phyloP scores from a whole-genome alignment of 2,888 invertebrate species.

The Drosophila dives region DNA sequence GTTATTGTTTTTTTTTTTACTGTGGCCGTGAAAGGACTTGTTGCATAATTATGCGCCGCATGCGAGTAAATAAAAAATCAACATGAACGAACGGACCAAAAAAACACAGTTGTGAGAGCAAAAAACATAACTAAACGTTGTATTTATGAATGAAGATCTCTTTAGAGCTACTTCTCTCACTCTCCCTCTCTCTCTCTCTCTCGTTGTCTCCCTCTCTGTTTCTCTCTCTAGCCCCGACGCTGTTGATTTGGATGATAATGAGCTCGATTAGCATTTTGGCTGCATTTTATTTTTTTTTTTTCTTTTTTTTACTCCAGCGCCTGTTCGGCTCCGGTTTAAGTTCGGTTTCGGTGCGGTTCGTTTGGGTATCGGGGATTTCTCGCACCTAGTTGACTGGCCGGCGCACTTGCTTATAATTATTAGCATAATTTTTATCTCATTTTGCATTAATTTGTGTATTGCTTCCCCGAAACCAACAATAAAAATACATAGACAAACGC shows the following conservation, averaged over 20 bases:
- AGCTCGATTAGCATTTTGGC: conserved; percentile 80
- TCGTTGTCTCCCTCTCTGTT: conserved; percentile 1
- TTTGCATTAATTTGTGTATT: conserved; percentile 65
- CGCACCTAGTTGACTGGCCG: conserved; percentile 36
- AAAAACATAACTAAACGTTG: conserved; percentile 62
- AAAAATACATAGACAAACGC: conserved; percentile 11
- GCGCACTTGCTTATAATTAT: conserved; percentile 77
- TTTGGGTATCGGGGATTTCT: conserved; percentile 13
- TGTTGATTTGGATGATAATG: conserved; percentile 80
- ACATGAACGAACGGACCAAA: conserved; percentile 15
- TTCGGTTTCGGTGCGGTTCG: conserved; percentile 4
- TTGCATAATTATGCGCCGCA: conserved; percentile 79
- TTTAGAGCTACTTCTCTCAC: conserved; percentile 6
- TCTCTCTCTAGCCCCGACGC: conserved; percentile 29
- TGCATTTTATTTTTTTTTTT: conserved; percentile 67
- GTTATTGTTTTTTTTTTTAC: conserved; percentile 17
- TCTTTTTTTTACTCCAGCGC: conserved; percentile 39
- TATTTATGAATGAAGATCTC: conserved; percentile 79
- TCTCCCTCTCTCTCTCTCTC: not conserved
- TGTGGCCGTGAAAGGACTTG: conserved; percentile 74
- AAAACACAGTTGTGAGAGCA: conserved; percentile 16
- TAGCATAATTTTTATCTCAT: conserved; percentile 78
- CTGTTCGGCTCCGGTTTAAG: conserved; percentile 22
- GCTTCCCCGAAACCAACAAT: conserved; percentile 13
- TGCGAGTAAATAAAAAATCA: conserved; percentile 61